phyloP scores from a whole-genome alignment of 2,797 vertebrate species.

The Melanogrammus aeglefinus region DNA sequence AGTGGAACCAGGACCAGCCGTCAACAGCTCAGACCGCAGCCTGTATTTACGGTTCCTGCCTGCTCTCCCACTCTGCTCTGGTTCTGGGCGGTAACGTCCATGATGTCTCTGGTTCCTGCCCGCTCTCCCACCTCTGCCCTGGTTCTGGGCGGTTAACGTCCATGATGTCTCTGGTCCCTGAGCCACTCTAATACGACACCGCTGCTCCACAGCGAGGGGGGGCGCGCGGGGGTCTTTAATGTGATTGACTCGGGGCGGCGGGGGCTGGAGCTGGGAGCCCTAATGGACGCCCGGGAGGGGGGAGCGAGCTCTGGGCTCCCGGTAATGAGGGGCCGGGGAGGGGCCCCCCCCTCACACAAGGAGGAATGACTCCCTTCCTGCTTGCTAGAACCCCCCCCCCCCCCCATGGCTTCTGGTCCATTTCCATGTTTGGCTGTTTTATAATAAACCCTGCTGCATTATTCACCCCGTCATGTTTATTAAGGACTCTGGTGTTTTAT shows the following conservation, averaged over 20 bases:
- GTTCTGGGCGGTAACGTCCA: no score
- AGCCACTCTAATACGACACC: constrained; percentile 46
- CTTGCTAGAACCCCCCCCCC: constrained; percentile 48
- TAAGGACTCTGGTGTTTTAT: neutral
- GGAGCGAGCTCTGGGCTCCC: constrained; percentile 76
- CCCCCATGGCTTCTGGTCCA: constrained; percentile 57
- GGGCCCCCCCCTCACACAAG: constrained; percentile 67
- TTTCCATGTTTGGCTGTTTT: constrained; percentile 1
- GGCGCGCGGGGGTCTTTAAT: constrained; percentile 65
- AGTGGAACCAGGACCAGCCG: neutral
- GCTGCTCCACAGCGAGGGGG: constrained; percentile 34
- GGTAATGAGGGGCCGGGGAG: constrained; percentile 77
- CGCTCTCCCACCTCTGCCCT: neutral
- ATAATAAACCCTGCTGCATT: neutral
- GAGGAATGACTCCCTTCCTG: neutral
- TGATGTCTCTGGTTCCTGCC: no score
- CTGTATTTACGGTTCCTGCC: neutral
- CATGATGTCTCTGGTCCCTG: neutral
- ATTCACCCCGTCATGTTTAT: neutral
- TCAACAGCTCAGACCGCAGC: neutral
- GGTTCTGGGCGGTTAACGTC: neutral
- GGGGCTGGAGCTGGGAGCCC: constrained; percentile 70
- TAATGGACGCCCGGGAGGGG: constrained; percentile 80
- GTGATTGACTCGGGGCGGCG: constrained; percentile 70
- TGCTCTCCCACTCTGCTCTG: no score